Evolutionary conservation across 2,888 invertebrate genomes (phyloP).

Genomic region (Eupithecia tripunctaria): DNA sequence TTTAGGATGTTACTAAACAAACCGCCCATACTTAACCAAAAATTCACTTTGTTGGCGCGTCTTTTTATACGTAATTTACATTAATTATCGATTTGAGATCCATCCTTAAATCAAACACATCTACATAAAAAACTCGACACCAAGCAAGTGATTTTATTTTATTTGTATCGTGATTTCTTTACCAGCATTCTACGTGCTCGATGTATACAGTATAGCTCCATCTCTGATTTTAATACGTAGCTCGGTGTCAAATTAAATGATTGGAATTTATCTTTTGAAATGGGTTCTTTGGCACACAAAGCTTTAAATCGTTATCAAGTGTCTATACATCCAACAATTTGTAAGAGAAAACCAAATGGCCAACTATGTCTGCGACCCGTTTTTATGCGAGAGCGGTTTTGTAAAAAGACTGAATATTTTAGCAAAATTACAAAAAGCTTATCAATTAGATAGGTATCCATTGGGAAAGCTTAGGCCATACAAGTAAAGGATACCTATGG

Average conservation of each 20-base stretch:
- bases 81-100: too few relatives aligned
- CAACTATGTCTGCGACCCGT: neutral
- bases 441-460: too few relatives aligned
- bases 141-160: too few relatives aligned
- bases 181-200: too few relatives aligned
- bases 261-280: slow-evolving; percentile 46
- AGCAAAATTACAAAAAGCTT: neutral
- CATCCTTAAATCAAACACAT: too few relatives aligned
- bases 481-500: neutral
- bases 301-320: slow-evolving; percentile 42
- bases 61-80: too few relatives aligned
- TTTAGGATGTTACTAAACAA: too few relatives aligned
- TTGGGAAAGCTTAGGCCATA: neutral
- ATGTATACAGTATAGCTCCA: too few relatives aligned
- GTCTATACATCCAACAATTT: slow-evolving; percentile 39
- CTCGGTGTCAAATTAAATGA: slow-evolving; percentile 48
- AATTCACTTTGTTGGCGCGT: too few relatives aligned
- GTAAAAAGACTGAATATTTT: neutral
- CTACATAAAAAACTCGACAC: too few relatives aligned
- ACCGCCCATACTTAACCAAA: too few relatives aligned
- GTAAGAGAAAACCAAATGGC: slow-evolving; percentile 34
- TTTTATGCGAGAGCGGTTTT: slow-evolving; percentile 2
- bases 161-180: too few relatives aligned
- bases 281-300: slow-evolving; percentile 42
- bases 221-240: slow-evolving; percentile 45